phyloP scores from a whole-genome alignment of 2,888 invertebrate genomes.

The Hermaeophaga mercurialis region DNA sequence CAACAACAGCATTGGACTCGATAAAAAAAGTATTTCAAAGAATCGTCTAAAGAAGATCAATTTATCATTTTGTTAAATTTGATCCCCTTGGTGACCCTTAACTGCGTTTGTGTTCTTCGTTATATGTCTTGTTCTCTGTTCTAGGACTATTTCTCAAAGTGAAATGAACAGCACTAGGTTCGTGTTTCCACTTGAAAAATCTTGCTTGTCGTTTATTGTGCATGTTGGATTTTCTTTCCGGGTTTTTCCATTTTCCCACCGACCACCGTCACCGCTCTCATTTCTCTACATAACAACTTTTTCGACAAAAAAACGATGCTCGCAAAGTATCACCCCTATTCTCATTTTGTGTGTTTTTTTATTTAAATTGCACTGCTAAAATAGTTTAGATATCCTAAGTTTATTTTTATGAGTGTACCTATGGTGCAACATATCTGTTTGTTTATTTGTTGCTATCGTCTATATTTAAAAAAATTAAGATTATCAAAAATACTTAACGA shows the following conservation, averaged over 20 bases:
- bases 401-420: too few species aligned
- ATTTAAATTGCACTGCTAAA: constrained; percentile 6
- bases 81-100: too few species aligned
- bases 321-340: not conserved
- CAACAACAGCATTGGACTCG: too few species aligned
- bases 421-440: too few species aligned
- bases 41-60: not conserved
- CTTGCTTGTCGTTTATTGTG: constrained; percentile 51
- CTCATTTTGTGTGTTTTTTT: constrained; percentile 1
- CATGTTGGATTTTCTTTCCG: constrained; percentile 24
- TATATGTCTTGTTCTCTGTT: constrained; percentile 50
- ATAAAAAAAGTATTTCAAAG: too few species aligned
- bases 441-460: too few species aligned
- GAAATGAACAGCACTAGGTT: constrained; percentile 54
- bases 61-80: not conserved
- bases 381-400: too few species aligned
- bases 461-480: too few species aligned
- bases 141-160: constrained; percentile 52
- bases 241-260: constrained; percentile 3
- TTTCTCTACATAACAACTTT: constrained; percentile 17
- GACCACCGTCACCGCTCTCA: constrained; percentile 7
- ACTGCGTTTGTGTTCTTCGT: constrained; percentile 30
- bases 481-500: too few species aligned
- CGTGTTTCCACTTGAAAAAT: constrained; percentile 54
- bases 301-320: not conserved